Percentiles rank a stretch among this genome's conserved stretches.
phyloP scores from a whole-genome alignment of 53 echinoderm and acorn worm genomes.

The Stichopus horrens region DNA sequence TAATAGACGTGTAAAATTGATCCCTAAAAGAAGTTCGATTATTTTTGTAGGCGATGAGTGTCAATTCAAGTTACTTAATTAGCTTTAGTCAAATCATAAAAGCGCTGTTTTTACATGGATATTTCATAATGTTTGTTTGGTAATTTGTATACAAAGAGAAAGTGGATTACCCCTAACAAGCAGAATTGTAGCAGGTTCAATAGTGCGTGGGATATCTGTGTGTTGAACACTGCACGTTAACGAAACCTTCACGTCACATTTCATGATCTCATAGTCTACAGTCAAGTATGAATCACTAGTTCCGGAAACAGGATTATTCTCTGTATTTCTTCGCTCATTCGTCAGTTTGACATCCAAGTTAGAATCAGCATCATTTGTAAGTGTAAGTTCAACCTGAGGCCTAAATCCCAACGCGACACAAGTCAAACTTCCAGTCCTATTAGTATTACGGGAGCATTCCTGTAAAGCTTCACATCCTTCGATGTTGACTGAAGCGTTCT shows the following conservation, averaged over 20 bases:
- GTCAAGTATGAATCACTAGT: conserved; percentile 4
- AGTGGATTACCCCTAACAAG: too few relatives aligned
- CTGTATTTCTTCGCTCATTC: background rate
- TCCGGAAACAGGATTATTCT: background rate
- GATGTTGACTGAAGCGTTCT: background rate
- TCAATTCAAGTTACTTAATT: too few relatives aligned
- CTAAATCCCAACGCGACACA: background rate
- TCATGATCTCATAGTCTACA: background rate
- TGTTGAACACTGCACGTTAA: background rate
- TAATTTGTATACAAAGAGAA: too few relatives aligned
- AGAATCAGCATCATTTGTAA: background rate
- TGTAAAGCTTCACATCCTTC: background rate
- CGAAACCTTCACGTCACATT: background rate
- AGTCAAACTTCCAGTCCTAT: background rate
- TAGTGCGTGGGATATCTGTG: too few relatives aligned
- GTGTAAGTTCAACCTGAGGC: background rate
- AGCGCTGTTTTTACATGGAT: too few relatives aligned
- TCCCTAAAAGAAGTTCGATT: too few relatives aligned
- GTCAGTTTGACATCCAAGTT: background rate
- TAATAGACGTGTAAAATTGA: too few relatives aligned
- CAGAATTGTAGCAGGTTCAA: too few relatives aligned
- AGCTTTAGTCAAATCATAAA: too few relatives aligned
- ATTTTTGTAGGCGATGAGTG: too few relatives aligned
- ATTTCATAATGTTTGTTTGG: too few relatives aligned
- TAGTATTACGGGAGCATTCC: background rate